These are phyloP conservation scores for Parascotia fuliginaria DNA, from an alignment of 2,888 invertebrate genomes.

Conservation along the genomic window DNA sequence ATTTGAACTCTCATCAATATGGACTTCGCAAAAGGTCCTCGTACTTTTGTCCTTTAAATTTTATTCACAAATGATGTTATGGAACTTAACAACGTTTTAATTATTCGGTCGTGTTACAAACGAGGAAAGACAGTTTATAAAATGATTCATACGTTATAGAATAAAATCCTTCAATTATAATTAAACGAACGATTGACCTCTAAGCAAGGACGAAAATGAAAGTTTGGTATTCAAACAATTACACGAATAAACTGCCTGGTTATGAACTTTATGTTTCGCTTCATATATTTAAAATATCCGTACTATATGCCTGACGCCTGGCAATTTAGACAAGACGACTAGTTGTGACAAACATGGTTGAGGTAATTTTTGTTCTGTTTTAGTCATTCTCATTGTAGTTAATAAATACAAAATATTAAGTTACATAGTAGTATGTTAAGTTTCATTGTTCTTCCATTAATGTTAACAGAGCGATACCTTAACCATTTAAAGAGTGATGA, in stretches of 20 bases:
- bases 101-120: conserved; percentile 9
- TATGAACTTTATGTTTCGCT: conserved; percentile 50
- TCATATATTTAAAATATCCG: conserved; percentile 42
- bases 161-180: conserved; percentile 14
- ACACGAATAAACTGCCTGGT: conserved; percentile 31
- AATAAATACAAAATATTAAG: conserved; percentile 58
- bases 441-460: conserved; percentile 77
- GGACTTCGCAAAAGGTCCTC: conserved; percentile 9
- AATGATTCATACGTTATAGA: conserved; percentile 31
- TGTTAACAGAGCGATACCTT: conserved; percentile 58
- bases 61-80: conserved; percentile 17
- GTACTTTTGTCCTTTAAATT: conserved; percentile 22
- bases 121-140: conserved; percentile 36
- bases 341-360: conserved; percentile 54
- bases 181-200: conserved; percentile 34
- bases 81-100: conserved; percentile 25
- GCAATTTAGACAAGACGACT: conserved; percentile 60
- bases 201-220: conserved; percentile 39
- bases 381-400: conserved; percentile 57
- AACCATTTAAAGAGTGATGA: conserved; percentile 36
- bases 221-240: conserved; percentile 27
- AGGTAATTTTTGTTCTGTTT: conserved; percentile 61
- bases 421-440: conserved; percentile 68
- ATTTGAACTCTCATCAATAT: conserved; percentile 1
- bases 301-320: conserved; percentile 53